Conservation (phyloP, 2,113 vertebrate genomes). For the Gulo gulo region DNA sequence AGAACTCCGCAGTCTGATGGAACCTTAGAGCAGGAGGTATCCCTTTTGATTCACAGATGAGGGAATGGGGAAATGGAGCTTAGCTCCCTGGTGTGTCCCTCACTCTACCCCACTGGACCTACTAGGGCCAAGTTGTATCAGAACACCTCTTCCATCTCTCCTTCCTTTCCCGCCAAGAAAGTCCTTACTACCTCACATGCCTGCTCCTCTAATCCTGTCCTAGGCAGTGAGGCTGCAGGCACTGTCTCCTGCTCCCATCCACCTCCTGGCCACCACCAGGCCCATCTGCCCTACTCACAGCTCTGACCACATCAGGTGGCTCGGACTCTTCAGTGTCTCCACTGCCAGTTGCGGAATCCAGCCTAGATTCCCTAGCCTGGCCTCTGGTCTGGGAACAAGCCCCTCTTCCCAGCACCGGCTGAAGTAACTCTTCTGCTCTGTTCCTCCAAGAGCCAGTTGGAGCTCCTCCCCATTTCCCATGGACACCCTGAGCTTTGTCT, state of each 20-base stretch:
- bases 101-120: background rate
- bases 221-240: background rate
- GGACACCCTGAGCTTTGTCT: accelerated
- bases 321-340: background rate
- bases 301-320: background rate
- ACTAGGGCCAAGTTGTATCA: background rate
- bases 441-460: accelerated
- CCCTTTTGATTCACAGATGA: background rate
- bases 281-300: background rate
- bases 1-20: background rate
- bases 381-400: background rate
- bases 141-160: background rate
- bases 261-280: background rate
- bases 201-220: background rate
- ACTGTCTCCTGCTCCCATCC: background rate
- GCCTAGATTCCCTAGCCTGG: background rate
- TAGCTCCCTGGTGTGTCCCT: background rate
- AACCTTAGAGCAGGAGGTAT: background rate
- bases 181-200: background rate
- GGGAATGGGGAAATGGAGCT: background rate
- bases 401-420: background rate
- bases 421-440: background rate
- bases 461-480: background rate
- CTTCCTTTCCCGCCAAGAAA: accelerated
- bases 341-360: background rate